Conservation (phyloP, 2,113 vertebrate species). For the rabbit (Oryctolagus cuniculus) region DNA sequence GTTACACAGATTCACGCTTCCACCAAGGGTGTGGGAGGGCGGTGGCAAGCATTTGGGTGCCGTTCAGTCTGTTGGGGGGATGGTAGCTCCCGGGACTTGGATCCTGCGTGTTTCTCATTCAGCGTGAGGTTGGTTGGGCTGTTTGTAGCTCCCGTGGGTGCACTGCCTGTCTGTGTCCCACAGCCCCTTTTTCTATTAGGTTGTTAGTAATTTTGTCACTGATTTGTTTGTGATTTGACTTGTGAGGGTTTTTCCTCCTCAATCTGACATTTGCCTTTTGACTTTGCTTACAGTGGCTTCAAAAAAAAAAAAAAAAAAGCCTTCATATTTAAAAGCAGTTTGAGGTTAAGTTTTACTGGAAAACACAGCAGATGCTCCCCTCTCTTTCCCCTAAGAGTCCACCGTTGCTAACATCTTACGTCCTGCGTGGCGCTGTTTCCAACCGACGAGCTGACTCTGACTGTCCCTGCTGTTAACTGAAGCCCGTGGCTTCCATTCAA, state of each 20-base stretch:
- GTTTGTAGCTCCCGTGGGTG: not conserved
- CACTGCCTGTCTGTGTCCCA: not conserved
- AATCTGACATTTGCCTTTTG: not conserved
- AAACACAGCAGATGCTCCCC: not conserved
- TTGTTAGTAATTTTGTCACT: not conserved
- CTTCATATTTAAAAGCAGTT: not conserved
- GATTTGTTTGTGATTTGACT: not conserved
- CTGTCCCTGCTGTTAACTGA: too few relatives aligned
- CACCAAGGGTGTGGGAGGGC: too few relatives aligned
- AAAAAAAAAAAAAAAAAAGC: too few relatives aligned
- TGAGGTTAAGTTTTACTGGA: not conserved
- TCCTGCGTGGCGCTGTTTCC: not conserved
- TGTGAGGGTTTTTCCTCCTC: not conserved
- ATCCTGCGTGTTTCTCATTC: too few relatives aligned
- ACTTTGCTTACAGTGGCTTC: not conserved
- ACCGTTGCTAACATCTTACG: not conserved
- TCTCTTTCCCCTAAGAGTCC: not conserved
- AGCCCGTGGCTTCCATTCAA: too few relatives aligned
- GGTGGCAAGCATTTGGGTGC: too few relatives aligned
- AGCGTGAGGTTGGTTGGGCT: not conserved
- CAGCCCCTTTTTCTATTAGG: not conserved
- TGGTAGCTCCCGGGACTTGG: too few relatives aligned
- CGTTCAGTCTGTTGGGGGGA: too few relatives aligned
- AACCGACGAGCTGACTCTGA: too few relatives aligned
- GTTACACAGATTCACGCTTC: too few relatives aligned